These are phyloP conservation scores for Limulus polyphemus DNA, from an alignment of 2,888 invertebrate species.

Conservation along the genomic window DNA sequence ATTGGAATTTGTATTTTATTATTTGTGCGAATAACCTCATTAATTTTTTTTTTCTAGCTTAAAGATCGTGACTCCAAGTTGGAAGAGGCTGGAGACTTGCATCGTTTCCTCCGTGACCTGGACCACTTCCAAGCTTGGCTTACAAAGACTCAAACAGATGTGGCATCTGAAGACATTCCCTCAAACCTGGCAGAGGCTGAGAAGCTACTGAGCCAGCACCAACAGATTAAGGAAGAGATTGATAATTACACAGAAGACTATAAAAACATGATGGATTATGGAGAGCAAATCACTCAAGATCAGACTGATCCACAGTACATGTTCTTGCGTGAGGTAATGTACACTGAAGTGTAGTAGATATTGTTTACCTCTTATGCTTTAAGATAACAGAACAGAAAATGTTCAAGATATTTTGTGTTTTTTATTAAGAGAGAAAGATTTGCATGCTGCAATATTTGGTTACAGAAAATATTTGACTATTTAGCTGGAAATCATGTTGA, in stretches of 20 bases:
- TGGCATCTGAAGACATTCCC: conserved; percentile 91
- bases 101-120: conserved; percentile 91
- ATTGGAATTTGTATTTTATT: not conserved
- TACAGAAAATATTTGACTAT: too few relatives aligned
- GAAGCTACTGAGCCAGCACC: conserved; percentile 89
- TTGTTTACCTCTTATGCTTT: too few relatives aligned
- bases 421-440: too few relatives aligned
- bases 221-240: conserved; percentile 96
- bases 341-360: not conserved
- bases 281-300: conserved; percentile 82
- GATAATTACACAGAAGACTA: conserved; percentile 98
- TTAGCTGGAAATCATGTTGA: too few relatives aligned
- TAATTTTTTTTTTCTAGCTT: conserved; percentile 44
- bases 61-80: conserved; percentile 96
- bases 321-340: conserved; percentile 75
- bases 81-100: conserved; percentile 97
- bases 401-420: too few relatives aligned
- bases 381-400: too few relatives aligned
- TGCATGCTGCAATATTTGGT: too few relatives aligned
- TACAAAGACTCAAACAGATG: conserved; percentile 97
- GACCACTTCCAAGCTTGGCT: conserved; percentile 99
- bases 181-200: conserved; percentile 90
- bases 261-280: conserved; percentile 99
- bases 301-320: conserved; percentile 97
- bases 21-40: not conserved